A percentile compares a stretch with the other conserved stretches of the same genome.
Evolutionary conservation across 2,113 vertebrate genomes (phyloP).

Genomic region (Colaptes auratus): DNA sequence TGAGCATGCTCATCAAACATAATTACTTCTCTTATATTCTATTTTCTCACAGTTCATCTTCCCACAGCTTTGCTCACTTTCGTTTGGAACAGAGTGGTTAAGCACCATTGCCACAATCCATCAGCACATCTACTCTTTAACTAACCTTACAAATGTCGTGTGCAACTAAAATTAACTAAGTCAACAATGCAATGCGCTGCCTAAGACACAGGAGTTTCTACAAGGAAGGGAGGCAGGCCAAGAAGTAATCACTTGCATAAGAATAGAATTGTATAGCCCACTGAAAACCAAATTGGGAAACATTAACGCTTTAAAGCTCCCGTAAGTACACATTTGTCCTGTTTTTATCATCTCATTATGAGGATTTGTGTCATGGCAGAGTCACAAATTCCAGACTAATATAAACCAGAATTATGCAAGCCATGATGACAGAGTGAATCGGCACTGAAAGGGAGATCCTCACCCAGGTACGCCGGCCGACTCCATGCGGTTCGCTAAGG

Average conservation of each 20-base stretch:
- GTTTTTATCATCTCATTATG: background rate
- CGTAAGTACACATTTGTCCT: background rate
- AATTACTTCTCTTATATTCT: background rate
- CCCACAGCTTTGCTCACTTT: background rate
- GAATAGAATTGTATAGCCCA: background rate
- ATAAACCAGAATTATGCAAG: background rate
- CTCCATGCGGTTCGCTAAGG: constrained; percentile 98
- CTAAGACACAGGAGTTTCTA: background rate
- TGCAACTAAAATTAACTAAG: background rate
- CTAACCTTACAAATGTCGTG: background rate
- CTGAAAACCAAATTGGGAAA: background rate
- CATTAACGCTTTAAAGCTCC: background rate
- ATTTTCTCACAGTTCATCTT: background rate
- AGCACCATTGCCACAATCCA: background rate
- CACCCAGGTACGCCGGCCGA: constrained; percentile 95
- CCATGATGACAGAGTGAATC: background rate
- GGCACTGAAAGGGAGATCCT: background rate
- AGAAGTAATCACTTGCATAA: background rate
- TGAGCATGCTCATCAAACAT: background rate
- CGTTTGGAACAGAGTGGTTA: background rate
- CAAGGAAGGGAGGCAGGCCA: background rate
- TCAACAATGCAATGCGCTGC: background rate
- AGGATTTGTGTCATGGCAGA: background rate
- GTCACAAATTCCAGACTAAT: background rate
- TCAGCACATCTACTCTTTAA: background rate